A percentile compares a stretch with the other conserved stretches of the same genome.
Conservation (phyloP, 2,888 invertebrate genomes). For the Ditylenchus weischeri region DNA sequence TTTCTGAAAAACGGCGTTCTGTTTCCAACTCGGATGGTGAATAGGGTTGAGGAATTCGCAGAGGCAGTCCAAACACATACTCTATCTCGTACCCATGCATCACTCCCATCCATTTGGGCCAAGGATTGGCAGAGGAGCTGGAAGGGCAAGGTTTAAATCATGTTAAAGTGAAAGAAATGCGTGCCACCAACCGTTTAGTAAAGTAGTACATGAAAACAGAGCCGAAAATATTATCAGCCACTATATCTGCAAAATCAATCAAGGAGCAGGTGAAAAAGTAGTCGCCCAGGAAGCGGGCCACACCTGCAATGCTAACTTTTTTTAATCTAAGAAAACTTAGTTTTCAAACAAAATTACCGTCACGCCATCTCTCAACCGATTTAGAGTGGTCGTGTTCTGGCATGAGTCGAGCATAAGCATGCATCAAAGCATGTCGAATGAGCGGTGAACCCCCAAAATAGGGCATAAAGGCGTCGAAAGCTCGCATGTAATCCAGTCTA, state of each 20-base stretch:
- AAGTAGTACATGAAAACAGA: constrained; percentile 58
- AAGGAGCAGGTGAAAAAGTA: constrained; percentile 90
- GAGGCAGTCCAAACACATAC: constrained; percentile 91
- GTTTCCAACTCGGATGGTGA: constrained; percentile 33
- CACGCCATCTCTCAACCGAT: constrained; percentile 22
- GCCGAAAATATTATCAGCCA: constrained; percentile 51
- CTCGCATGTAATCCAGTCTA: constrained; percentile 46
- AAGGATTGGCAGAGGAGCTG: constrained; percentile 71
- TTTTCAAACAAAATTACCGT: constrained; percentile 8
- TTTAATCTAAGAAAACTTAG: constrained; percentile 22
- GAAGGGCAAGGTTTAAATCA: neutral
- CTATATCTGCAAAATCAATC: constrained; percentile 53
- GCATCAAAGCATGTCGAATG: constrained; percentile 53
- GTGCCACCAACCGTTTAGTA: constrained; percentile 49
- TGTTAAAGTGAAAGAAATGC: neutral
- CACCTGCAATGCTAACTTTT: constrained; percentile 40
- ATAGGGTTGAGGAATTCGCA: constrained; percentile 82
- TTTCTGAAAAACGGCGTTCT: constrained; percentile 69
- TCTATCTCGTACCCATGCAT: constrained; percentile 95
- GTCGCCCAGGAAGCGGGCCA: constrained; percentile 74
- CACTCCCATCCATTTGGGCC: constrained; percentile 99
- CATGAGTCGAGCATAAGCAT: constrained; percentile 48
- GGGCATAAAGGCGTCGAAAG: constrained; percentile 54
- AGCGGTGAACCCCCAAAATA: constrained; percentile 54
- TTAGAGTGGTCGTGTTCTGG: constrained; percentile 16